Conservation (phyloP, 2,888 invertebrate species). For the Pyrocoelia pectoralis region DNA sequence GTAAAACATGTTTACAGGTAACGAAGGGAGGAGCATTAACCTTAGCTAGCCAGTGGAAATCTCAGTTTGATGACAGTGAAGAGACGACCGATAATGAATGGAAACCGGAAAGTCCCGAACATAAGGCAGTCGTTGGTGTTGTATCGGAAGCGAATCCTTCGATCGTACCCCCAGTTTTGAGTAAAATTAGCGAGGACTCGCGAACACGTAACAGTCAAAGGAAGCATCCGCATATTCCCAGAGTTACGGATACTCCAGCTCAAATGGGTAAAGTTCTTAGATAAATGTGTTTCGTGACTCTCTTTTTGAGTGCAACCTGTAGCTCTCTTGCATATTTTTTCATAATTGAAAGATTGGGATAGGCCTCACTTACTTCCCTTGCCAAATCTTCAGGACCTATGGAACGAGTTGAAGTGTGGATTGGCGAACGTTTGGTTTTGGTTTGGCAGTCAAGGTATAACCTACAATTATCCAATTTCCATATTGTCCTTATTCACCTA, state of each 20-base stretch:
- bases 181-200: slow-evolving; percentile 65
- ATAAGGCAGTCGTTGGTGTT: slow-evolving; percentile 51
- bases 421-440: background rate
- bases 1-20: slow-evolving; percentile 58
- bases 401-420: background rate
- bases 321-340: slow-evolving; percentile 10
- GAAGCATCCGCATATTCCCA: slow-evolving; percentile 79
- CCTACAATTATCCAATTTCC: background rate
- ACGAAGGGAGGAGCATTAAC: slow-evolving; percentile 90
- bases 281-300: background rate
- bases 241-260: slow-evolving; percentile 80
- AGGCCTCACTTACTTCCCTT: background rate
- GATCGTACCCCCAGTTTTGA: slow-evolving; percentile 51
- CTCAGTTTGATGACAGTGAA: slow-evolving; percentile 95
- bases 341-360: background rate
- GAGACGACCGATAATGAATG: slow-evolving; percentile 95
- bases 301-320: slow-evolving; percentile 31
- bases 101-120: slow-evolving; percentile 82
- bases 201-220: slow-evolving; percentile 56
- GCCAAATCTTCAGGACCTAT: background rate
- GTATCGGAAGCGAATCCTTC: slow-evolving; percentile 51
- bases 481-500: background rate
- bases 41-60: slow-evolving; percentile 93
- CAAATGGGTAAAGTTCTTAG: slow-evolving; percentile 57
- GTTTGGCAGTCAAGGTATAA: background rate